Evolutionary conservation across 2,888 invertebrate species (phyloP).

Genomic region (Machimus rusticus): DNA sequence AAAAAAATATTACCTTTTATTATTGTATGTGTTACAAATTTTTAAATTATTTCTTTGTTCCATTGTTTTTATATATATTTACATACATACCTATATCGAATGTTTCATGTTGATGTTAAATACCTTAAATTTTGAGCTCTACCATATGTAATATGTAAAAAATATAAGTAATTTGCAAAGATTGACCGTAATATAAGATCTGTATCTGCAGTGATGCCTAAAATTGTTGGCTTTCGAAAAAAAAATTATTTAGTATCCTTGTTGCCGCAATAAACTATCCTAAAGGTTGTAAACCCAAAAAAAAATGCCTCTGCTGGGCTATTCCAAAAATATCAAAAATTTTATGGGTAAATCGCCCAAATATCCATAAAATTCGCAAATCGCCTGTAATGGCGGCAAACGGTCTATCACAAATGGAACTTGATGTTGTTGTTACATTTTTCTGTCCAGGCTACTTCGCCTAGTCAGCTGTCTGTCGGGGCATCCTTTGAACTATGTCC

Average conservation of each 20-base stretch:
- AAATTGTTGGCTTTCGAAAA: not conserved
- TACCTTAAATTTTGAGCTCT: not conserved
- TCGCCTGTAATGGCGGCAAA: constrained; percentile 12
- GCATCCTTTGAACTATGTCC: constrained; percentile 15
- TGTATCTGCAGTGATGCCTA: not conserved
- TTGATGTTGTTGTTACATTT: not conserved
- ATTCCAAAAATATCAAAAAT: not conserved
- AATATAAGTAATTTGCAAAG: not conserved
- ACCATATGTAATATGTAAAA: not conserved
- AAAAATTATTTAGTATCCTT: not conserved
- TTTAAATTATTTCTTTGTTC: too few relatives aligned
- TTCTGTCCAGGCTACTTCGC: not conserved
- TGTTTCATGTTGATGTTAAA: too few relatives aligned
- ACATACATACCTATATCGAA: too few relatives aligned
- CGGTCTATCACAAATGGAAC: not conserved
- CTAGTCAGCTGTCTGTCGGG: not conserved
- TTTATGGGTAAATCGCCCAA: not conserved
- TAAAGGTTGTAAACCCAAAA: not conserved
- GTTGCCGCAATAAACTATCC: not conserved
- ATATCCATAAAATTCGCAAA: constrained; percentile 24
- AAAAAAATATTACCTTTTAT: too few relatives aligned
- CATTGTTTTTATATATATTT: too few relatives aligned
- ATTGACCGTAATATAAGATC: not conserved
- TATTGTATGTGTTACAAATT: too few relatives aligned
- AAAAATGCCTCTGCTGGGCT: not conserved